phyloP scores from a whole-genome alignment of 1,140 invertebrate species.

The Drosophila tropicalis region DNA sequence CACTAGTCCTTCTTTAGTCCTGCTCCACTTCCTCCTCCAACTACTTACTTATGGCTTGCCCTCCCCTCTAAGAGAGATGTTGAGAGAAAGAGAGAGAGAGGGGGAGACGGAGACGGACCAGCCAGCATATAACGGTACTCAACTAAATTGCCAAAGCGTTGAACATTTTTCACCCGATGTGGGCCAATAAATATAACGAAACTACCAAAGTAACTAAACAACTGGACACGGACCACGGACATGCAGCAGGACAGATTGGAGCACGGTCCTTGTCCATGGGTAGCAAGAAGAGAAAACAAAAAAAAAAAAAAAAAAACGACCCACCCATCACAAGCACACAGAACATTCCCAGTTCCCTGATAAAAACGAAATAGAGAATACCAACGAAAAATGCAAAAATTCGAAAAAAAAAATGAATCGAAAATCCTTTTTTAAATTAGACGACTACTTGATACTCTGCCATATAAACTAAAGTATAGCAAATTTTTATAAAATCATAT shows the following conservation, averaged over 20 bases:
- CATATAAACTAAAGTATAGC: too few species aligned
- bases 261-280: constrained; percentile 13
- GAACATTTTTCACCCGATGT: constrained; percentile 82
- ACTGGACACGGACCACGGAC: constrained; percentile 43
- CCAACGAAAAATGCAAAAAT: not conserved
- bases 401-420: not conserved
- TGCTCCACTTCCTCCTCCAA: constrained; percentile 10
- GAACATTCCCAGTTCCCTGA: constrained; percentile 3
- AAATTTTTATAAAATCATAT: too few species aligned
- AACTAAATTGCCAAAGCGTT: constrained; percentile 82
- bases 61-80: too few species aligned
- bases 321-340: not conserved
- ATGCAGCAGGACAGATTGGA: constrained; percentile 15
- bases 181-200: constrained; percentile 83
- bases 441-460: not conserved
- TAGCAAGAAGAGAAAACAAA: constrained; percentile 19
- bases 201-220: constrained; percentile 82
- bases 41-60: not conserved
- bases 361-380: not conserved
- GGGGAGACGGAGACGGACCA: not conserved
- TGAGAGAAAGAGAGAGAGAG: too few species aligned
- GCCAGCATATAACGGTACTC: constrained; percentile 78
- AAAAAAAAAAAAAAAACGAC: not conserved
- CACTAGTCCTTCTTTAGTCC: not conserved
- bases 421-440: not conserved